These are phyloP conservation scores for Trematomus loennbergii DNA, from an alignment of 2,113 vertebrate species.

Conservation along the genomic window DNA sequence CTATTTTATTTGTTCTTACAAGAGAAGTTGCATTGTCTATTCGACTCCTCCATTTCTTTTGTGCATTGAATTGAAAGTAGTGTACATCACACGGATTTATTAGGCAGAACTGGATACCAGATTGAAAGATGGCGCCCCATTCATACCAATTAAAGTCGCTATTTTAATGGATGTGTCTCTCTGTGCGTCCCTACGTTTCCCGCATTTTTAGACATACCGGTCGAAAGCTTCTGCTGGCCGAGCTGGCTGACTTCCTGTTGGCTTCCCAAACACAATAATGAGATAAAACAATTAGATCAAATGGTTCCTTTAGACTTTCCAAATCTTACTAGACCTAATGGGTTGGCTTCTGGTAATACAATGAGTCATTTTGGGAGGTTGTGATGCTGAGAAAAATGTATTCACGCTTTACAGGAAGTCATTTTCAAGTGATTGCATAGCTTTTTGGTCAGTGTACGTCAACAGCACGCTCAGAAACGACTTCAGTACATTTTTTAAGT, in stretches of 20 bases:
- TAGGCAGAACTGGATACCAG: background rate
- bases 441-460: background rate
- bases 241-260: background rate
- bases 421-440: background rate
- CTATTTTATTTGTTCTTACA: conserved; percentile 12
- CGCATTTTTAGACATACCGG: background rate
- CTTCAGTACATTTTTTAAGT: background rate
- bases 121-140: background rate
- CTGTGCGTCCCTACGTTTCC: too few relatives aligned
- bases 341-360: background rate
- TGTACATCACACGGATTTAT: conserved; percentile 5
- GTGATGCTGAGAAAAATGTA: background rate
- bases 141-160: background rate
- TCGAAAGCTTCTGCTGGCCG: background rate
- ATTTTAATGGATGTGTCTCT: background rate
- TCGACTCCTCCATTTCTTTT: conserved; percentile 42
- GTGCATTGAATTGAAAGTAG: conserved; percentile 17
- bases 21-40: conserved; percentile 38
- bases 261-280: background rate
- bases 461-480: background rate
- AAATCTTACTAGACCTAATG: background rate
- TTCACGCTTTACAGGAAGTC: background rate
- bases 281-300: background rate
- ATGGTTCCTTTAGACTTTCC: background rate
- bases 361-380: background rate